Evolutionary conservation across 2,797 vertebrate genomes (phyloP).

Genomic region (Pipistrellus nathusii): DNA sequence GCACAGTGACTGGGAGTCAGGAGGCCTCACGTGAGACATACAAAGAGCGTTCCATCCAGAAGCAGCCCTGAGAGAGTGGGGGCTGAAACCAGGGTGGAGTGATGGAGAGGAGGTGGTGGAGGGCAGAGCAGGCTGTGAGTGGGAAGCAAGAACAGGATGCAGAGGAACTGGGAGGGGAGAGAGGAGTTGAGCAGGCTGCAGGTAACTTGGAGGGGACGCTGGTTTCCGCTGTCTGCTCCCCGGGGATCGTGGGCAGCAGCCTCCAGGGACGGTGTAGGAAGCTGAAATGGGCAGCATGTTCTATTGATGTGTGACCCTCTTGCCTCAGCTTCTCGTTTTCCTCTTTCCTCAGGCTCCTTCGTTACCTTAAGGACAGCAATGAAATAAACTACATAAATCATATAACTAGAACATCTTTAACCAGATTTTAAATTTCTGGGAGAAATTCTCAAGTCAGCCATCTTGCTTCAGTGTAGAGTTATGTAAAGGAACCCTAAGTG

Average conservation of each 20-base stretch:
- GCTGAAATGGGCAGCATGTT: neutral
- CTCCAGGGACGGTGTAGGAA: fast-evolving
- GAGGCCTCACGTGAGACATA: neutral
- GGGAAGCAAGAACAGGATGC: neutral
- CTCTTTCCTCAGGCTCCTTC: neutral
- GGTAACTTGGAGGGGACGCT: too few species aligned
- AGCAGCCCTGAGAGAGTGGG: neutral
- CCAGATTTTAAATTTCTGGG: neutral
- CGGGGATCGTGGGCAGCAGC: neutral
- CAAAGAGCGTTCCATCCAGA: neutral
- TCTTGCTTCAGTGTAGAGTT: neutral
- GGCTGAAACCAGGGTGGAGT: too few species aligned
- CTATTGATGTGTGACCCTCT: too few species aligned
- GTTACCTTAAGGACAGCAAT: neutral
- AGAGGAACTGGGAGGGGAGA: too few species aligned
- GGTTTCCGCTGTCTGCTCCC: too few species aligned
- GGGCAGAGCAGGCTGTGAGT: neutral
- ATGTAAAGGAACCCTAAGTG: neutral
- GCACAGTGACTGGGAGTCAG: neutral
- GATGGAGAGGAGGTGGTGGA: neutral
- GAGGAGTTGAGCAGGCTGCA: fast-evolving
- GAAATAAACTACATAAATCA: neutral
- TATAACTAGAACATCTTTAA: neutral
- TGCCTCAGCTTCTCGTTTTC: neutral
- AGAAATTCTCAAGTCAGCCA: neutral